Evolutionary conservation across 2,113 vertebrate genomes (phyloP), one percentile per base, ranked within the genome.

Genomic region (Trochalopteron elliotii): DNA sequence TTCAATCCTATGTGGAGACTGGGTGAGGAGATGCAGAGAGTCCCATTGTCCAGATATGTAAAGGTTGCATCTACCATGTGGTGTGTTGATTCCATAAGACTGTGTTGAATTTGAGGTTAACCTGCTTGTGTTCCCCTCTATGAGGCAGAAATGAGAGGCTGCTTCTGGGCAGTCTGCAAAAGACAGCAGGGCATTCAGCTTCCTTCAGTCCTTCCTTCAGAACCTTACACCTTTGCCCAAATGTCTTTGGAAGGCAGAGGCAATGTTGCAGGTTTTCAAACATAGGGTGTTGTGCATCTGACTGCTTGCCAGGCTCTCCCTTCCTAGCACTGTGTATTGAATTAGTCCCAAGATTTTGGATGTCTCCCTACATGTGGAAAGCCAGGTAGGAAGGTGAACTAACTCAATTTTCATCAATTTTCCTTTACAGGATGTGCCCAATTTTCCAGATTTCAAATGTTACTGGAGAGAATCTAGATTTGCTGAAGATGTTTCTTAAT

Each of bases 391-490:
- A 65, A 89, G 40, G 57, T 77, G 15, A 95, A 71, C 60, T 96
- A 65, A 91, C 55, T 92, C 33, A 0, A 1, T 85, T 92, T 88
- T 15, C 52, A 61, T 89, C 27, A 39, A 57, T 90, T 87, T 90
- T 50, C 31, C 79, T 70, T 56, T 94, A 60, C 96, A 99, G 99
- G 98, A 99, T 99, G 99, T 99, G 99, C 96, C 99, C 99, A 0
- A 99, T 99, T 96, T 99, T 99, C 98, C 99, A 99, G 98, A 99
- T 99, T 97, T 99, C 99, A 74, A 99, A 99, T 31, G 99, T 99
- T 60, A 99, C 98, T 0, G 99, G 99, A 35, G 99, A 99, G 97
- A 99, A 99, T 97, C 98, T 99, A 85, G 99, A 99, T 70, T 98
- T 99, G 94, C 98, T 99, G 60, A 99, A 99, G 98, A 99, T 99